Base-by-base conservation (phyloP, 2,888 invertebrate genomes). In the Thereva nobilitata region DNA sequence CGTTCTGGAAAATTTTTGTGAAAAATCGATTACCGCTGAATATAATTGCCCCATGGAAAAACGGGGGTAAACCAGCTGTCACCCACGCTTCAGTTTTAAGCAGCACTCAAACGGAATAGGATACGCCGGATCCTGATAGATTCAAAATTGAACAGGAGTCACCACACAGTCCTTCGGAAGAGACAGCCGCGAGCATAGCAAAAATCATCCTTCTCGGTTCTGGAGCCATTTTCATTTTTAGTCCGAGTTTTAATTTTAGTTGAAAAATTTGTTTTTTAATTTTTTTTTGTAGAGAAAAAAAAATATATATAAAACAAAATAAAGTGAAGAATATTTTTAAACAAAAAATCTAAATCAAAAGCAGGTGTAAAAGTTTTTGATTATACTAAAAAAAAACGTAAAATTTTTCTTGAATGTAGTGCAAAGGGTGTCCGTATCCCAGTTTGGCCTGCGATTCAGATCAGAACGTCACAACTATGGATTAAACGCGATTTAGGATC, bases 81-180 rank as follows among this genome's bases (percentile, higher is more conserved):
- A 68, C 67, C 67, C 67, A 68, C 67, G 67, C 67, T 68, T 44
- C 59, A 59, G 59, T 59, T 49, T 47, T 49, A 12, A 49, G 38
- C 10, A 47, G 40, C 8, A 37, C 49, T 59, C 49, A 45, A 59
- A 59, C 40, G 59, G 70, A 68, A 70, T 63, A 70, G 66, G 68
- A 67, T 67, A 63, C 59, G 59, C 49, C 66, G 68, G 67, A 67
- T 75, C 78, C 78, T 79, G 78, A 79, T 77, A 79, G 78, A 76
- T 9, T 59, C 12, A 40, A 23, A 45, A 38, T n/a, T 47, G 38
- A 37, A 59, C 23, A 59, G 35, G 6, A 38, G 41, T 42, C 47
- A 47, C 37, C 47, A 23, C 78, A 76, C 78, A 79, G 79, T 79
- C 78, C 77, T 78, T 79, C 78, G 79, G 76, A 77, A 77, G 77